Conservation (phyloP, 2,797 vertebrate species). For the Gallinago nigripennis region DNA sequence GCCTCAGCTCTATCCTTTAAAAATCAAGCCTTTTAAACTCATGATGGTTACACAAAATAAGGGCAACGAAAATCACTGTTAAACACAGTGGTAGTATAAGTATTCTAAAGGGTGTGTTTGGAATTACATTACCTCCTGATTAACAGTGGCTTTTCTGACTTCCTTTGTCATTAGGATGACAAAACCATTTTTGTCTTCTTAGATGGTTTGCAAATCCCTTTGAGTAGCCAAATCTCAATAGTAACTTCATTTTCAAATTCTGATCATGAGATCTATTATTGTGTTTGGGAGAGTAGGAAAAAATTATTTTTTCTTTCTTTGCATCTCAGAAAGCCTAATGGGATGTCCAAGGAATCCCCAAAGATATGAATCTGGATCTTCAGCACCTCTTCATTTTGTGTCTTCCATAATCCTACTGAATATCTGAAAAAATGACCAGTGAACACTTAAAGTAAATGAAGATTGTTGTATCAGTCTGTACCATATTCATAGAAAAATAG, state of each 20-base stretch:
- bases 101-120: neutral
- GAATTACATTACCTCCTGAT: neutral
- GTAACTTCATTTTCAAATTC: neutral
- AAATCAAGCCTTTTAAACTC: neutral
- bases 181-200: neutral
- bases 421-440: neutral
- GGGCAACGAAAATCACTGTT: neutral
- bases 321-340: neutral
- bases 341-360: neutral
- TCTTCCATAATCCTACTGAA: neutral
- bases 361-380: constrained; percentile 18
- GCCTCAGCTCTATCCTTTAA: neutral
- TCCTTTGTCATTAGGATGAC: neutral
- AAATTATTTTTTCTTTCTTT: neutral
- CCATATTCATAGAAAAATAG: neutral
- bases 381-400: neutral
- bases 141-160: neutral
- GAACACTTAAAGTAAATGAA: neutral
- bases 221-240: neutral
- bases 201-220: neutral
- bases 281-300: neutral
- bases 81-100: neutral
- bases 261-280: neutral
- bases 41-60: neutral
- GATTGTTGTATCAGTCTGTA: neutral